Percentiles rank a stretch among this genome's conserved stretches.
Evolutionary conservation across 2,113 vertebrate species (phyloP).

Genomic region (Perca fluviatilis): DNA sequence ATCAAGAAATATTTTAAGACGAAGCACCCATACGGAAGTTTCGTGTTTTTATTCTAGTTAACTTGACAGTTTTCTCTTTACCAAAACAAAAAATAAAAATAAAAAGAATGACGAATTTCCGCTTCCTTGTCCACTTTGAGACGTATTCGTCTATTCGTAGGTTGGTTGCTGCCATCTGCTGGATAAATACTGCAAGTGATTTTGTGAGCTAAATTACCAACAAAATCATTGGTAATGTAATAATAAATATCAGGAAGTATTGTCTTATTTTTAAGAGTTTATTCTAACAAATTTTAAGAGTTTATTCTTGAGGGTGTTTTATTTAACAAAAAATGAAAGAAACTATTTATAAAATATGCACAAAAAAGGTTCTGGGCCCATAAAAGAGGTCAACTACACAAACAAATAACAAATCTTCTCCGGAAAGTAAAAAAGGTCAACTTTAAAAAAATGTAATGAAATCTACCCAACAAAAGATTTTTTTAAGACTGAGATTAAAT

Average conservation of each 20-base stretch:
- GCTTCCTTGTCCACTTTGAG: conserved; percentile 64
- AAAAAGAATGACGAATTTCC: conserved; percentile 76
- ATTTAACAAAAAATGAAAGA: neutral
- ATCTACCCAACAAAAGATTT: too few species aligned
- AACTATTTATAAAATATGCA: neutral
- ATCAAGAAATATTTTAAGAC: neutral
- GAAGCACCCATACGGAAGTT: conserved; percentile 7
- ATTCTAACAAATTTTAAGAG: too few species aligned
- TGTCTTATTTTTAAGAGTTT: too few species aligned
- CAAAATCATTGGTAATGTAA: neutral
- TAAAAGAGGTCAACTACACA: neutral
- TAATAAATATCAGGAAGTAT: neutral
- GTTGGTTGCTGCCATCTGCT: conserved; percentile 57
- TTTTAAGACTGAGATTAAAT: too few species aligned
- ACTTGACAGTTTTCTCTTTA: neutral
- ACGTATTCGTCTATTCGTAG: accelerated
- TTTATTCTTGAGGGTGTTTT: neutral
- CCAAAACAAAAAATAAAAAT: conserved; percentile 68
- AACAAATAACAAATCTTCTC: too few species aligned
- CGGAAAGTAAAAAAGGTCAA: too few species aligned
- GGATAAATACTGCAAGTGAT: conserved; percentile 15
- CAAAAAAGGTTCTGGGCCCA: neutral
- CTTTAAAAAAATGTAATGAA: too few species aligned
- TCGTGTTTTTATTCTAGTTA: accelerated
- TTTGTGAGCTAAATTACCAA: neutral